Conservation (phyloP, 2,888 invertebrate species). For the Diarsia rubi region DNA sequence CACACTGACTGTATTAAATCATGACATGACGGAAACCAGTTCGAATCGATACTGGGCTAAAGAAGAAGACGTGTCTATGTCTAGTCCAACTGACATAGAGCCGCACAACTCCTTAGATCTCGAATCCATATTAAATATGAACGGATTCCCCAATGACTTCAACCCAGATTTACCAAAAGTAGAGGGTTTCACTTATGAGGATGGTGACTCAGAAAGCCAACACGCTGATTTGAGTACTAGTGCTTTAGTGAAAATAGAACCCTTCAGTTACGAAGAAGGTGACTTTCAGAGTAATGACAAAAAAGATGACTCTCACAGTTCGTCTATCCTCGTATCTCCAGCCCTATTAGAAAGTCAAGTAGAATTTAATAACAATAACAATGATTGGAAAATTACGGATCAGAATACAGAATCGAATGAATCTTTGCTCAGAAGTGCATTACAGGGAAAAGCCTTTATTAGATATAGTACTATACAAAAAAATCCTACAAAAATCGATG, state of each 20-base stretch:
- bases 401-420: slow-evolving; percentile 93
- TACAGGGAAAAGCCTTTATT: slow-evolving; percentile 94
- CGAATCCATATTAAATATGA: slow-evolving; percentile 95
- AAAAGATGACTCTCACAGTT: slow-evolving; percentile 85
- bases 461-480: slow-evolving; percentile 90
- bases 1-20: slow-evolving; percentile 96
- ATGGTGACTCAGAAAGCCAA: slow-evolving; percentile 94
- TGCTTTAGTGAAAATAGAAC: slow-evolving; percentile 89
- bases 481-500: slow-evolving; percentile 86
- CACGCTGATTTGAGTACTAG: slow-evolving; percentile 93
- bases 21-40: slow-evolving; percentile 93
- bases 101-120: slow-evolving; percentile 93
- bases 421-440: slow-evolving; percentile 95
- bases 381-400: slow-evolving; percentile 95
- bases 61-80: slow-evolving; percentile 92
- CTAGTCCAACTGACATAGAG: slow-evolving; percentile 91
- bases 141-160: slow-evolving; percentile 91
- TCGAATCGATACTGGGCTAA: slow-evolving; percentile 92
- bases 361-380: slow-evolving; percentile 94
- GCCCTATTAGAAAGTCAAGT: slow-evolving; percentile 88
- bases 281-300: slow-evolving; percentile 84
- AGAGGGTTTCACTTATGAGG: slow-evolving; percentile 94
- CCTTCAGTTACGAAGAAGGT: slow-evolving; percentile 84
- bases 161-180: slow-evolving; percentile 93
- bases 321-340: slow-evolving; percentile 87